phyloP scores from a whole-genome alignment of 2,888 invertebrate genomes.

The Amphipyra tragopoginis region DNA sequence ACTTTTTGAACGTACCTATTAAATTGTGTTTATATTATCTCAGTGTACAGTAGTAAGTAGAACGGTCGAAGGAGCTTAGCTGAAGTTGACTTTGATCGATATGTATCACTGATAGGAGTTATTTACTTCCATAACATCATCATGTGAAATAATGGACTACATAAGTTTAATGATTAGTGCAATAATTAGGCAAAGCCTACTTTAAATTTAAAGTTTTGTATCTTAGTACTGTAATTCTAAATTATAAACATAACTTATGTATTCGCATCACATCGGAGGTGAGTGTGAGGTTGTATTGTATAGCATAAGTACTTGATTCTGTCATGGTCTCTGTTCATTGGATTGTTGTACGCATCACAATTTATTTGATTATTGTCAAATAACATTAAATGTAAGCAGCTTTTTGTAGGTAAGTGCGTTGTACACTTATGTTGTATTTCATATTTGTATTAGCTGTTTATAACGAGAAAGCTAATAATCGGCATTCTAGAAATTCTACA shows the following conservation, averaged over 20 bases:
- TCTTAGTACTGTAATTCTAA: constrained; percentile 82
- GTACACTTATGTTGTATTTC: constrained; percentile 53
- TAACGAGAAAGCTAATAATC: constrained; percentile 44
- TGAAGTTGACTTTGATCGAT: constrained; percentile 55
- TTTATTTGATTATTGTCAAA: constrained; percentile 68
- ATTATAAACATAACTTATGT: constrained; percentile 67
- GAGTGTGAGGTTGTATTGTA: constrained; percentile 66
- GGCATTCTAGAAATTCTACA: constrained; percentile 32
- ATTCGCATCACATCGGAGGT: constrained; percentile 60
- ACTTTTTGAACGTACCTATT: constrained; percentile 43
- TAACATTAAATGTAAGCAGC: constrained; percentile 70
- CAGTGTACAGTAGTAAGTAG: constrained; percentile 65
- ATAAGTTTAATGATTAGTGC: constrained; percentile 85
- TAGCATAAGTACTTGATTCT: constrained; percentile 51
- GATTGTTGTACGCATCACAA: constrained; percentile 65
- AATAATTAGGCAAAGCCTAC: constrained; percentile 89
- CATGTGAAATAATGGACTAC: constrained; percentile 80
- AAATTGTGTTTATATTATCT: constrained; percentile 41
- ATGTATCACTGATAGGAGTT: constrained; percentile 53
- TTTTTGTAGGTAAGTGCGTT: constrained; percentile 63
- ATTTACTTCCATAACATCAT: constrained; percentile 82
- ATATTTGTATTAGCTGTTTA: constrained; percentile 55
- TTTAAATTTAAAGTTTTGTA: constrained; percentile 83
- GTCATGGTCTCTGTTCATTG: constrained; percentile 60
- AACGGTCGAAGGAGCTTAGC: constrained; percentile 55